A percentile compares a stretch with the other conserved stretches of the same genome.
phyloP scores from a whole-genome alignment of 2,888 invertebrate genomes.

The Xanthia togata region DNA sequence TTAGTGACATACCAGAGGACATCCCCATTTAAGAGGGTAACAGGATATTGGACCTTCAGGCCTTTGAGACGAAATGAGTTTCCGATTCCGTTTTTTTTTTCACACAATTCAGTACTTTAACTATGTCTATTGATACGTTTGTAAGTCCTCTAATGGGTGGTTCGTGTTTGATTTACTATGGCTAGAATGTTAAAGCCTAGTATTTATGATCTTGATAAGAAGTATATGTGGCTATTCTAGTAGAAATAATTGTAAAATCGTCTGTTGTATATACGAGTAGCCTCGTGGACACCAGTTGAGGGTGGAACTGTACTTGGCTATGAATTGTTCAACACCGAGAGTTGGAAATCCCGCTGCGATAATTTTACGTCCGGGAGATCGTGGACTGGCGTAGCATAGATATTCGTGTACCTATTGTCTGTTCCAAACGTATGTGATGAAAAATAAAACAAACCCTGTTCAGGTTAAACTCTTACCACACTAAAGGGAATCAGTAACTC shows the following conservation, averaged over 20 bases:
- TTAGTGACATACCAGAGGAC: constrained; percentile 24
- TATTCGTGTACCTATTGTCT: no score
- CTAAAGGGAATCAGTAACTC: no score
- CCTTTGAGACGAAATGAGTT: constrained; percentile 65
- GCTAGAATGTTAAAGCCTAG: background rate
- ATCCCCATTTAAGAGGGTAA: constrained; percentile 59
- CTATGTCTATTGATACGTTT: constrained; percentile 21
- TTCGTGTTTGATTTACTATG: constrained; percentile 31
- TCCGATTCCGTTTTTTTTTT: constrained; percentile 55
- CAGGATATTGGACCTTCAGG: constrained; percentile 65
- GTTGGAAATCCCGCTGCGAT: no score
- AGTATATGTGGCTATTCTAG: constrained; percentile 10
- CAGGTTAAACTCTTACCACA: no score
- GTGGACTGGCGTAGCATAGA: no score
- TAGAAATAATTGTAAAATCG: constrained; percentile 2
- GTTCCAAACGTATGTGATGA: no score
- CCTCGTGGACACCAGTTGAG: background rate
- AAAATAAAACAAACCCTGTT: no score
- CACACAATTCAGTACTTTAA: background rate
- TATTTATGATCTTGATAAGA: constrained; percentile 4
- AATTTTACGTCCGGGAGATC: no score
- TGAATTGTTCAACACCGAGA: background rate
- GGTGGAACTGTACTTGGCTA: background rate
- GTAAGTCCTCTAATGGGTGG: constrained; percentile 19
- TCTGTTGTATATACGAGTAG: background rate